Percentiles rank a stretch among this genome's conserved stretches.
Evolutionary conservation across 2,113 vertebrate species (phyloP).

Genomic region (Promerops cafer): DNA sequence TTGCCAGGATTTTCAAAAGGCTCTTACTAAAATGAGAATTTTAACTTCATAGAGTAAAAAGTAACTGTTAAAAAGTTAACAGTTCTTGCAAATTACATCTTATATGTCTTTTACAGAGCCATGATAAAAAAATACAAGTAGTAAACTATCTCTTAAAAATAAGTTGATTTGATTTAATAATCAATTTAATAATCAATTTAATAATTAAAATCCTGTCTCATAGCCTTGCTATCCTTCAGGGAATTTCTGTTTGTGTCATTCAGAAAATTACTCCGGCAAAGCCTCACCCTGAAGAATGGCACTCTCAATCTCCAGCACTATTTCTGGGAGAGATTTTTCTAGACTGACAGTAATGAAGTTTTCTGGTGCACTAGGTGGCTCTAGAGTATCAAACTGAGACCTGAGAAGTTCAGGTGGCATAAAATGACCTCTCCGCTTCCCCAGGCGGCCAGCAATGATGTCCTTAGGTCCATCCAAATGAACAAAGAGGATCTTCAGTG

Average conservation of each 20-base stretch:
- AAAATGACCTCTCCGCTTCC: conserved; percentile 80
- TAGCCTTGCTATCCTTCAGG: not conserved
- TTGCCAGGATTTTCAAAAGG: not conserved
- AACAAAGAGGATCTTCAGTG: conserved; percentile 75
- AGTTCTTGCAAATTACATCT: not conserved
- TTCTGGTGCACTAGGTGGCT: conserved; percentile 78
- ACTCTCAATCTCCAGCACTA: conserved; percentile 64
- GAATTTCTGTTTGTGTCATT: not conserved
- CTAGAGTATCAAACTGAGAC: conserved; percentile 84
- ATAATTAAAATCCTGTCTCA: not conserved
- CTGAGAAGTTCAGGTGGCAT: conserved; percentile 80
- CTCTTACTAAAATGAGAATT: not conserved
- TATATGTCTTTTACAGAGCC: not conserved
- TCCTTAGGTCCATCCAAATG: conserved; percentile 77
- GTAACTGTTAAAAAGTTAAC: not conserved
- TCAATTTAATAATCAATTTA: not conserved
- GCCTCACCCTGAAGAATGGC: conserved; percentile 29
- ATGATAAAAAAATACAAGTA: not conserved
- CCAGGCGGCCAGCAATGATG: conserved; percentile 75
- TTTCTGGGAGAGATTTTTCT: conserved; percentile 69
- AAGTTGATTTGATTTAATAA: not conserved
- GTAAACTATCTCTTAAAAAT: not conserved
- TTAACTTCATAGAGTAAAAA: not conserved
- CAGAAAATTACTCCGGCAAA: not conserved
- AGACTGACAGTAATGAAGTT: conserved; percentile 77